phyloP scores from a whole-genome alignment of 2,888 invertebrate species.

The Polietes domitor region DNA sequence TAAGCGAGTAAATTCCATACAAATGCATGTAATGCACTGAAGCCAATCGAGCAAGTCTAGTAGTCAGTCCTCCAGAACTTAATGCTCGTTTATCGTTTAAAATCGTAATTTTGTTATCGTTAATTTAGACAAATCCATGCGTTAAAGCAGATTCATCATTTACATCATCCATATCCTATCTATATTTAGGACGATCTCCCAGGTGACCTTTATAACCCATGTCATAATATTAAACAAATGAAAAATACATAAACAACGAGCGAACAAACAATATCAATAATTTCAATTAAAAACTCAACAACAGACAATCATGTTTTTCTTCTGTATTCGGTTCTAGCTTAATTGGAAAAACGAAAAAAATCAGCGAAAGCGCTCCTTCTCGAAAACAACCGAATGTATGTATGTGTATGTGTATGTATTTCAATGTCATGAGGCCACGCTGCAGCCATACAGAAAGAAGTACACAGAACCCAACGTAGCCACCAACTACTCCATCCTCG shows the following conservation, averaged over 20 bases:
- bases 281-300: slow-evolving; percentile 28
- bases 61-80: no score
- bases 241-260: not conserved
- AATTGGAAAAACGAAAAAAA: not conserved
- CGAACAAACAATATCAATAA: slow-evolving; percentile 17
- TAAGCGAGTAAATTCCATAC: no score
- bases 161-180: no score
- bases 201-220: not conserved
- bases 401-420: no score
- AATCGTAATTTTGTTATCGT: no score
- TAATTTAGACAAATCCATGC: no score
- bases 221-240: not conserved
- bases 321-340: not conserved
- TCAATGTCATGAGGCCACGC: slow-evolving; percentile 15
- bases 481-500: not conserved
- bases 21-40: no score
- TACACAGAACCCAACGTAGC: no score
- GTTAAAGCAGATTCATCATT: no score
- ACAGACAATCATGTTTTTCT: not conserved
- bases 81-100: no score
- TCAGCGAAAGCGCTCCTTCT: not conserved
- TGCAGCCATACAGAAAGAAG: not conserved
- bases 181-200: not conserved
- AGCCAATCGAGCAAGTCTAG: no score
- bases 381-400: not conserved